phyloP scores from a whole-genome alignment of 2,797 vertebrate genomes.

The Propithecus deckenii region DNA sequence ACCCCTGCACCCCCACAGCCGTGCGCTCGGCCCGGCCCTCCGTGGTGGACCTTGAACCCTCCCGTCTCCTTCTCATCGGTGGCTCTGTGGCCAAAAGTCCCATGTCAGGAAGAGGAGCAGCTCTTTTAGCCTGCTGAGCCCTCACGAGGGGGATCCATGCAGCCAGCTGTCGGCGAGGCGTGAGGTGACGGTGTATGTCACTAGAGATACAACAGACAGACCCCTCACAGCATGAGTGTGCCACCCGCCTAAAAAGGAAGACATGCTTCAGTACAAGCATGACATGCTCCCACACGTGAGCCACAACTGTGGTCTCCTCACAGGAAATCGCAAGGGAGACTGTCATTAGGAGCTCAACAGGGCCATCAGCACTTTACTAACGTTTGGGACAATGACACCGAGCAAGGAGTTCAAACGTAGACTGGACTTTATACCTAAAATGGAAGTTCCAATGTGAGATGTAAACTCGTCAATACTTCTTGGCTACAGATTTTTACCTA shows the following conservation, averaged over 20 bases:
- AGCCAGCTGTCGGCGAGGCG: accelerated
- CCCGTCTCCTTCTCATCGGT: no score
- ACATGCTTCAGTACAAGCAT: not conserved
- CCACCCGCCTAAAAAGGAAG: not conserved
- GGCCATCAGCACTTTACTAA: no score
- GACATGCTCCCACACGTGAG: not conserved
- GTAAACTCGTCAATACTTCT: not conserved
- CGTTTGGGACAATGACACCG: not conserved
- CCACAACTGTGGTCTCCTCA: not conserved
- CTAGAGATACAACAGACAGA: not conserved
- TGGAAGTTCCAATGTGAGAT: accelerated
- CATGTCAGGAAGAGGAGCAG: accelerated
- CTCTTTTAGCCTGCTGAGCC: not conserved
- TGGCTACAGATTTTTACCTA: not conserved
- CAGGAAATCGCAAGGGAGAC: not conserved
- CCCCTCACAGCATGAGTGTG: not conserved
- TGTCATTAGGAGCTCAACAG: accelerated
- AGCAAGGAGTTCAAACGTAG: not conserved
- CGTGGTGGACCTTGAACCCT: not conserved
- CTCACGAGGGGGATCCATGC: not conserved
- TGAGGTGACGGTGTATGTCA: not conserved
- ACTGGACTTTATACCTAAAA: not conserved
- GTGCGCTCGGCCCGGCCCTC: not conserved
- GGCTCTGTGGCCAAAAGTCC: not conserved
- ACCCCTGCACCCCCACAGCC: no score